A percentile compares a stretch with the other conserved stretches of the same genome.
These are phyloP conservation scores for Globodera rostochiensis DNA, from an alignment of 1,140 invertebrate species.

Conservation along the genomic window DNA sequence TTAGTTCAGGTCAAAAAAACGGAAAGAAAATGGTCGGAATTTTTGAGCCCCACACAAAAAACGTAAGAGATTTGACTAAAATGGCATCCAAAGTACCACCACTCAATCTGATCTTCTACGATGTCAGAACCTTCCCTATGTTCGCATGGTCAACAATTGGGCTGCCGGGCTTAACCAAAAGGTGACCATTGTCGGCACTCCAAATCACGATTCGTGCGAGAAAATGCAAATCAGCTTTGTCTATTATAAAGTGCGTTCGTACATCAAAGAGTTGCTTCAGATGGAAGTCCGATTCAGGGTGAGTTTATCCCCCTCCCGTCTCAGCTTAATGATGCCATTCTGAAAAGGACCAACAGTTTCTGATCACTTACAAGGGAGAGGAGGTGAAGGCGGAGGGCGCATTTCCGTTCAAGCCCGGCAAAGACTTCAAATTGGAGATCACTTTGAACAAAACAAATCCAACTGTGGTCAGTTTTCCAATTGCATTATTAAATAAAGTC, in stretches of 20 bases:
- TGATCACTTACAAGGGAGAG: background rate
- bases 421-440: constrained; percentile 2
- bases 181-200: background rate
- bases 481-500: background rate
- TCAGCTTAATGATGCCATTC: background rate
- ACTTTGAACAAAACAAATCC: background rate
- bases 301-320: background rate
- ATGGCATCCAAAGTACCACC: background rate
- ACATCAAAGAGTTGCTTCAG: background rate
- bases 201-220: background rate
- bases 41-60: background rate
- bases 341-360: background rate
- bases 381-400: background rate
- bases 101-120: background rate
- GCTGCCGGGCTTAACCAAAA: background rate
- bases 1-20: too few species aligned
- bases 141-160: background rate
- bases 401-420: constrained; percentile 1
- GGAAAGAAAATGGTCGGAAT: constrained; percentile 4
- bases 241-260: background rate
- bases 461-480: background rate
- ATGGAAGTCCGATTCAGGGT: background rate
- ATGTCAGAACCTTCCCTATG: background rate
- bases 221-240: constrained; percentile 1
- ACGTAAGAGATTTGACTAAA: background rate